These are phyloP conservation scores for Dryobates pubescens DNA, from an alignment of 2,797 vertebrate species.

Conservation along the genomic window DNA sequence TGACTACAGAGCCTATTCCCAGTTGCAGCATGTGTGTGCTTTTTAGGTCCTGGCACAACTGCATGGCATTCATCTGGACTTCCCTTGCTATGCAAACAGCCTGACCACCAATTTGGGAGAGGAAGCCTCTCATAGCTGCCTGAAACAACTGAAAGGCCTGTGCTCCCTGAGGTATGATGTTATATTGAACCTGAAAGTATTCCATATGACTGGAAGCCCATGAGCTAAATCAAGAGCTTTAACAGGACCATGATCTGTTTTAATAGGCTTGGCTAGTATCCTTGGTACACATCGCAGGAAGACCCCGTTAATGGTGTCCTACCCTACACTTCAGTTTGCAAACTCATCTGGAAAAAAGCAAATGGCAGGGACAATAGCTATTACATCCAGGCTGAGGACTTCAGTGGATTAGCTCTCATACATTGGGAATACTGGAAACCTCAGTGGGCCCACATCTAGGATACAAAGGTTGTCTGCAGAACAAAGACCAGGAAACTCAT, in stretches of 20 bases:
- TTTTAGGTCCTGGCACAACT: background rate
- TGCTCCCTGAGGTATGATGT: slow-evolving; percentile 80
- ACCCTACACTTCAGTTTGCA: slow-evolving; percentile 83
- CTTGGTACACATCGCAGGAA: slow-evolving; percentile 80
- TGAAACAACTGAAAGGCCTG: slow-evolving; percentile 84
- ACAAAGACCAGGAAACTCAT: slow-evolving; percentile 79
- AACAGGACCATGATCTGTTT: slow-evolving; percentile 88
- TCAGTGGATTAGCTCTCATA: slow-evolving; percentile 81
- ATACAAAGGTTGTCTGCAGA: slow-evolving; percentile 81
- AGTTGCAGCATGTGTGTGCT: background rate
- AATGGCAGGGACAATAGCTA: slow-evolving; percentile 77
- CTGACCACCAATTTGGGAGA: slow-evolving; percentile 77
- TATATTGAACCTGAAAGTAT: slow-evolving; percentile 77
- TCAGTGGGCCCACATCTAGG: slow-evolving; percentile 83
- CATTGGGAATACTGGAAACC: slow-evolving; percentile 86
- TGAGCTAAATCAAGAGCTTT: slow-evolving; percentile 74
- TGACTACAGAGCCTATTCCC: background rate
- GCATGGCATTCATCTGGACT: background rate
- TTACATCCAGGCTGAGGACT: slow-evolving; percentile 82
- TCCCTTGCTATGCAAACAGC: slow-evolving; percentile 81
- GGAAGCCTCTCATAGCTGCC: slow-evolving; percentile 82
- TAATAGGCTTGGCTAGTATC: slow-evolving; percentile 84
- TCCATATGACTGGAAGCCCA: slow-evolving; percentile 81
- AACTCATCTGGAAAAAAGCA: slow-evolving; percentile 79
- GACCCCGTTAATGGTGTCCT: slow-evolving; percentile 79